Conservation (phyloP, 2,888 invertebrate genomes). For the Sinopyrophorus schimmeli region DNA sequence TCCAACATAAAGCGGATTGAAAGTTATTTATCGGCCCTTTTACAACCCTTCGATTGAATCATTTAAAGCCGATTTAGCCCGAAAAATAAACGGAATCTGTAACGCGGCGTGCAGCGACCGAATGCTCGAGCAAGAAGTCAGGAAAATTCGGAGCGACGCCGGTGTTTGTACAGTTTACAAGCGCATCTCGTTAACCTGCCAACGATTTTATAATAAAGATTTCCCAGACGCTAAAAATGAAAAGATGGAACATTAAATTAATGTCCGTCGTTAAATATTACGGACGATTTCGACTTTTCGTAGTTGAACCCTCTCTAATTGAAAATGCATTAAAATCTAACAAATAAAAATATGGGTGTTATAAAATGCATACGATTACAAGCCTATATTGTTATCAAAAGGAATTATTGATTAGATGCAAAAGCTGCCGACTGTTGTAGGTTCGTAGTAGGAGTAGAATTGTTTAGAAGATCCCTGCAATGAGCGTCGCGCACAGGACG, state of each 20-base stretch:
- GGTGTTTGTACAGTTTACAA: conserved; percentile 12
- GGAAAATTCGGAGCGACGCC: too few species aligned
- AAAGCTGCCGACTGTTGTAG: conserved; percentile 13
- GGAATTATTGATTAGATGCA: conserved; percentile 45
- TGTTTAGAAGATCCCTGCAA: conserved; percentile 29
- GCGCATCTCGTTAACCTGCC: conserved; percentile 24
- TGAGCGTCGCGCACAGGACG: conserved; percentile 1
- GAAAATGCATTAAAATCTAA: too few species aligned
- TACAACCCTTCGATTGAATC: too few species aligned
- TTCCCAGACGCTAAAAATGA: conserved; percentile 2
- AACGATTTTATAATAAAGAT: conserved; percentile 7
- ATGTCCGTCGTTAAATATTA: too few species aligned
- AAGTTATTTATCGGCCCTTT: too few species aligned
- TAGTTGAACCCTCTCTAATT: too few species aligned
- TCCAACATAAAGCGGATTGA: too few species aligned
- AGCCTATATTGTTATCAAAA: conserved; percentile 41
- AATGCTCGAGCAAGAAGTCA: too few species aligned
- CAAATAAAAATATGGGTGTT: conserved; percentile 32
- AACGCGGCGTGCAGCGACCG: background rate
- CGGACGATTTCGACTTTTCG: too few species aligned
- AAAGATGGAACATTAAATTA: background rate
- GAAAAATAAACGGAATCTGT: background rate
- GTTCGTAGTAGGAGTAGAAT: conserved; percentile 8
- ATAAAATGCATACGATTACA: conserved; percentile 45
- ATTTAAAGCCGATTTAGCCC: background rate